Conservation (phyloP, 2,113 vertebrate species). For the Sitta europaea region DNA sequence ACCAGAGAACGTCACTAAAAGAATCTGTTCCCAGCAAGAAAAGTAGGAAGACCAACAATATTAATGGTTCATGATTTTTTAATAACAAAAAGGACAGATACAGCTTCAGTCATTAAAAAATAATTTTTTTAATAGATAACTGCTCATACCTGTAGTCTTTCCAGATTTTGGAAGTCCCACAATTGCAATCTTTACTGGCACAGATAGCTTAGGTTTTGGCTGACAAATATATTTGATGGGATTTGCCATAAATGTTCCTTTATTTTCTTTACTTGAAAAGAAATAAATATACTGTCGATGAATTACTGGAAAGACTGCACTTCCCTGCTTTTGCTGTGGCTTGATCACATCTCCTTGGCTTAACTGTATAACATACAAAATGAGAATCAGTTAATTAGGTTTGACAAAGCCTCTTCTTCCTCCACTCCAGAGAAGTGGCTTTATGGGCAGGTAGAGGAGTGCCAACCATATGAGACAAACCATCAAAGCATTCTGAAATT, state of each 20-base stretch:
- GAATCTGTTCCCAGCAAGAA: background rate
- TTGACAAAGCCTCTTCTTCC: background rate
- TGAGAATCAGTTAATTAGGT: background rate
- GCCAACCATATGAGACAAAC: background rate
- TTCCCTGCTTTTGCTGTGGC: constrained; percentile 70
- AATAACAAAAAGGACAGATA: background rate
- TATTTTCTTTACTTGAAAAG: constrained; percentile 85
- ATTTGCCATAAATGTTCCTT: constrained; percentile 83
- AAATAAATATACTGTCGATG: constrained; percentile 91
- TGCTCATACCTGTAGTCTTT: constrained; percentile 85
- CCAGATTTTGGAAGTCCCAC: constrained; percentile 92
- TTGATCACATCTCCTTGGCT: constrained; percentile 84
- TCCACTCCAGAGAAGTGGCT: background rate
- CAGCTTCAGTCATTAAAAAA: background rate
- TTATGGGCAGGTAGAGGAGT: background rate
- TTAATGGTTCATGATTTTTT: background rate
- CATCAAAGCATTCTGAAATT: background rate
- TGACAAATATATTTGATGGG: constrained; percentile 91
- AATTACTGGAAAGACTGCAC: constrained; percentile 76
- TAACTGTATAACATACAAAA: constrained; percentile 69
- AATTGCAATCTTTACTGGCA: constrained; percentile 84
- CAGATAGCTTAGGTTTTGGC: constrained; percentile 74
- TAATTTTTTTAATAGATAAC: background rate
- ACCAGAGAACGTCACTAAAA: background rate
- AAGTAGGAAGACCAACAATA: background rate